A percentile compares a stretch with the other conserved stretches of the same genome.
Evolutionary conservation across 2,888 invertebrate species (phyloP).

Genomic region (Flexamia atlantica): DNA sequence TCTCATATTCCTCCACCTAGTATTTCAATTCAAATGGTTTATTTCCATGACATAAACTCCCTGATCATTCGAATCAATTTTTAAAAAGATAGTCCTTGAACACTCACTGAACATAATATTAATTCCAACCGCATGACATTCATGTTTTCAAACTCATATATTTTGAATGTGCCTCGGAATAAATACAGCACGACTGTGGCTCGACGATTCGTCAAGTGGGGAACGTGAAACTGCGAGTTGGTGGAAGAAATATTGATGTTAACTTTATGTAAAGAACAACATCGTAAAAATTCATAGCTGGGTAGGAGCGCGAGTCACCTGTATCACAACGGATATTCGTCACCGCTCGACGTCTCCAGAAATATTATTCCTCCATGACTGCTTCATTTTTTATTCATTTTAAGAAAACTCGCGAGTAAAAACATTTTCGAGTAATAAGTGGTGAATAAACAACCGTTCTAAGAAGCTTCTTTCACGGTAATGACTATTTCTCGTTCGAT

Average conservation of each 20-base stretch:
- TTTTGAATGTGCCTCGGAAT: background rate
- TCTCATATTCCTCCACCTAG: too few relatives aligned
- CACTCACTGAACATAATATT: background rate
- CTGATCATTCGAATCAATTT: too few relatives aligned
- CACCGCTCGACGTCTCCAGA: background rate
- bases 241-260: constrained; percentile 34
- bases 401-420: background rate
- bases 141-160: background rate
- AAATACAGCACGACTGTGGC: background rate
- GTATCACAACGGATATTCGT: constrained; percentile 13
- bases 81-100: too few relatives aligned
- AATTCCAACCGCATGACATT: background rate
- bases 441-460: background rate
- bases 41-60: too few relatives aligned
- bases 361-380: constrained; percentile 1
- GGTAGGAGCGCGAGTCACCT: constrained; percentile 15
- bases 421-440: background rate
- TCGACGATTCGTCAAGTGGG: background rate
- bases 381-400: constrained; percentile 30
- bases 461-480: background rate
- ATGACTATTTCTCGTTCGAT: too few relatives aligned
- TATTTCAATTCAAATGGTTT: too few relatives aligned
- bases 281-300: constrained; percentile 39
- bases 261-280: constrained; percentile 45
- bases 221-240: constrained; percentile 17